phyloP scores from a whole-genome alignment of 2,888 invertebrate genomes.

The Drosophila tanythrix region DNA sequence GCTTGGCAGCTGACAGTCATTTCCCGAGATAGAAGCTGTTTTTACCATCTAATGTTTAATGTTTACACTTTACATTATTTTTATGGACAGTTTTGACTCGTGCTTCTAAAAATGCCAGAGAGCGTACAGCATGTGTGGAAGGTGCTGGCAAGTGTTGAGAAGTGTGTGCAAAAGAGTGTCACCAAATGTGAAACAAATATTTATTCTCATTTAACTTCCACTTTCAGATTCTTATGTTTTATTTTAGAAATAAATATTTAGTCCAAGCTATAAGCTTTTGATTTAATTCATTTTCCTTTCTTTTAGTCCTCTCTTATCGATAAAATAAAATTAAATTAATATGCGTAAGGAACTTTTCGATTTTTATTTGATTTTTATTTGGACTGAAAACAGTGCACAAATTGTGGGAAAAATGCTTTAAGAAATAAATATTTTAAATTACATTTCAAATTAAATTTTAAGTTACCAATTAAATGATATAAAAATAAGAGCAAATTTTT shows the following conservation, averaged over 20 bases:
- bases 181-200: background rate
- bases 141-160: background rate
- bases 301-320: background rate
- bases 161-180: background rate
- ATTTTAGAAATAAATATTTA: background rate
- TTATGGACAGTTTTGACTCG: background rate
- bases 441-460: background rate
- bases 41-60: background rate
- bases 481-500: too few species aligned
- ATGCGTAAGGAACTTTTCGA: background rate
- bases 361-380: background rate
- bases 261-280: background rate
- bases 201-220: background rate
- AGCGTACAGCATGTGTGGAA: background rate
- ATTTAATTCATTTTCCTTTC: background rate
- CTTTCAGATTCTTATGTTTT: background rate
- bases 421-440: background rate
- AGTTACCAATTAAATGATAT: too few species aligned
- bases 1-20: slow-evolving; percentile 6
- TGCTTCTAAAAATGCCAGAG: background rate
- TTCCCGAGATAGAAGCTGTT: background rate
- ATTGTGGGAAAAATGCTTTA: background rate
- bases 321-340: background rate
- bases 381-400: background rate
- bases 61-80: background rate